These are phyloP conservation scores for Euzetes globulus DNA, from an alignment of 2,888 invertebrate species.

Conservation along the genomic window DNA sequence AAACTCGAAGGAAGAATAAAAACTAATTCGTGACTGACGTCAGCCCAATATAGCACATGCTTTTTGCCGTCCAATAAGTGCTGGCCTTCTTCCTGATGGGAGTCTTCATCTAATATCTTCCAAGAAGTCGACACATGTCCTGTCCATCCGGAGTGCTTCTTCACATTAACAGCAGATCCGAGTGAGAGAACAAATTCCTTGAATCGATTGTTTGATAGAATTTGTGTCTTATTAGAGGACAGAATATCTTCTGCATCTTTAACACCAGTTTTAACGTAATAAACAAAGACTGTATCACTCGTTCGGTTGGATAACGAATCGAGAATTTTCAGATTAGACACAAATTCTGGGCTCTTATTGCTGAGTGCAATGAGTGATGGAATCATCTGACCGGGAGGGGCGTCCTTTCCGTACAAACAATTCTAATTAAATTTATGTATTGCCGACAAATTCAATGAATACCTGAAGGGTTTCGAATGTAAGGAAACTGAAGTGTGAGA, in stretches of 20 bases:
- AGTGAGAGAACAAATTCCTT: conserved; percentile 60
- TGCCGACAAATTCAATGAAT: not conserved
- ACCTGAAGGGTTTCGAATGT: conserved; percentile 24
- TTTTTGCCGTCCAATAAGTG: conserved; percentile 71
- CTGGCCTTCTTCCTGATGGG: not conserved
- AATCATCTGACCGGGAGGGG: conserved; percentile 21
- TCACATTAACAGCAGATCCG: conserved; percentile 78
- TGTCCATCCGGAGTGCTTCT: conserved; percentile 87
- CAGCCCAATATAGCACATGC: conserved; percentile 88
- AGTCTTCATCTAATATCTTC: conserved; percentile 50
- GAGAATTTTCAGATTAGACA: conserved; percentile 66
- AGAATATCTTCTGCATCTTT: conserved; percentile 69
- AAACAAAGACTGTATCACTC: conserved; percentile 84
- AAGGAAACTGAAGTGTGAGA: conserved; percentile 91
- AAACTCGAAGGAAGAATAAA: conserved; percentile 69
- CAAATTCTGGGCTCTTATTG: conserved; percentile 62
- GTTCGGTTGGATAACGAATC: conserved; percentile 81
- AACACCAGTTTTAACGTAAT: conserved; percentile 85
- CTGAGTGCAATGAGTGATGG: conserved; percentile 63
- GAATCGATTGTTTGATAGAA: conserved; percentile 52
- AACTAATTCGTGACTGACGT: conserved; percentile 85
- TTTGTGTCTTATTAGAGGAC: conserved; percentile 55
- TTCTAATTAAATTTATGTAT: not conserved
- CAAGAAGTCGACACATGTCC: conserved; percentile 82
- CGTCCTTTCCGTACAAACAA: not conserved